These are phyloP conservation scores for Trichopoda pennipes DNA, from an alignment of 2,888 invertebrate genomes.

Conservation along the genomic window DNA sequence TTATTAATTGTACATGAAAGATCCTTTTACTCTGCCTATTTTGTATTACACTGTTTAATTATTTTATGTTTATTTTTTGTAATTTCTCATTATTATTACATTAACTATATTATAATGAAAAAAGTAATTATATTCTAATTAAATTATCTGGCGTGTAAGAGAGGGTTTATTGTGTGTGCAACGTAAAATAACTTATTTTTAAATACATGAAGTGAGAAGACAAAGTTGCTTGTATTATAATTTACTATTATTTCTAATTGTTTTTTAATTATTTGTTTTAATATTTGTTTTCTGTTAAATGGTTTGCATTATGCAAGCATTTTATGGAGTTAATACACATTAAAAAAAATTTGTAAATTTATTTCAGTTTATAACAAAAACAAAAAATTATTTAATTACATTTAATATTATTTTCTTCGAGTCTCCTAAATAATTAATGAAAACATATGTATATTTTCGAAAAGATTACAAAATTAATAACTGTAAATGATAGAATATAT, in stretches of 20 bases:
- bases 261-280: neutral
- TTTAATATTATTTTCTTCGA: slow-evolving; percentile 22
- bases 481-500: neutral
- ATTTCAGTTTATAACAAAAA: slow-evolving; percentile 15
- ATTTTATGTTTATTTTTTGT: slow-evolving; percentile 21
- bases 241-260: neutral
- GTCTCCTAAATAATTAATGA: slow-evolving; percentile 44
- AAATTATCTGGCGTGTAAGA: slow-evolving; percentile 37
- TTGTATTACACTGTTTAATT: slow-evolving; percentile 1
- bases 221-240: slow-evolving; percentile 26
- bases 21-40: slow-evolving; percentile 12
- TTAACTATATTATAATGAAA: slow-evolving; percentile 33
- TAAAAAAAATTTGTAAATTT: slow-evolving; percentile 45
- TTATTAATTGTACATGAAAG: slow-evolving; percentile 51
- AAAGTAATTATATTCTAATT: slow-evolving; percentile 56
- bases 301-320: slow-evolving; percentile 14
- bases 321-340: neutral
- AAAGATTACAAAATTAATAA: neutral
- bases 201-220: slow-evolving; percentile 40
- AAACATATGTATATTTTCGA: slow-evolving; percentile 30
- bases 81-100: slow-evolving; percentile 32
- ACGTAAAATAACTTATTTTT: neutral
- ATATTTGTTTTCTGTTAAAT: neutral
- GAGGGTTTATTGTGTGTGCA: slow-evolving; percentile 20
- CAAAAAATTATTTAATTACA: slow-evolving; percentile 6